Percentiles rank a stretch among this genome's conserved stretches.
Evolutionary conservation across 2,113 vertebrate genomes (phyloP).

Genomic region (Oreocharis arfaki): DNA sequence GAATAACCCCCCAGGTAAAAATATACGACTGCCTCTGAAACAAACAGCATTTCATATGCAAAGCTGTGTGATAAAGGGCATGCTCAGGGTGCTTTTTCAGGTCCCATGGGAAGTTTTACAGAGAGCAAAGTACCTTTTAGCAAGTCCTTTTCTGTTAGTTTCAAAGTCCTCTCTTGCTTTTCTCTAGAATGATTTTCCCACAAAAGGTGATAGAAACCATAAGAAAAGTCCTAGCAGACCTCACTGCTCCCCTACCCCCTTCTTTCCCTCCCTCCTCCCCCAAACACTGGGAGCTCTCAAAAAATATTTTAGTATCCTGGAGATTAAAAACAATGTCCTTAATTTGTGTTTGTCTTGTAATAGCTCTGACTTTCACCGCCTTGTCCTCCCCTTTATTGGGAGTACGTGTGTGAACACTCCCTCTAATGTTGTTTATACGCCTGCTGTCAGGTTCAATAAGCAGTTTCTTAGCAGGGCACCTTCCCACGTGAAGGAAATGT

Average conservation of each 20-base stretch:
- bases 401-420: slow-evolving; percentile 10
- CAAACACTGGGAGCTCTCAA: neutral
- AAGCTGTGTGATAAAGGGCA: neutral
- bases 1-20: slow-evolving; percentile 7
- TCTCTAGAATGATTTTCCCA: neutral
- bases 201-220: neutral
- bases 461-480: slow-evolving; percentile 33
- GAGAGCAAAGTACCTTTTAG: neutral
- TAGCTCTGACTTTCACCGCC: slow-evolving; percentile 35
- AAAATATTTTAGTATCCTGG: neutral
- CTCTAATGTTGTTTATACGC: neutral
- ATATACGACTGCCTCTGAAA: neutral
- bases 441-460: slow-evolving; percentile 34
- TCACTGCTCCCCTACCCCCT: neutral
- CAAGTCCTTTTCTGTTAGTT: neutral
- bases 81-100: slow-evolving; percentile 12
- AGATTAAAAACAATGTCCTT: slow-evolving; percentile 10
- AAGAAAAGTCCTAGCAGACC: neutral
- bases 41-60: neutral
- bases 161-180: neutral
- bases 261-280: neutral
- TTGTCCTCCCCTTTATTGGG: slow-evolving; percentile 12
- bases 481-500: slow-evolving; percentile 33
- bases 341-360: slow-evolving; percentile 29
- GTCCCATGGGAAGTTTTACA: neutral